Evolutionary conservation across 30 jellyfish, hydroid and myxozoan genomes (phyloP), one percentile per base, ranked within the genome.

Genomic region (Turritopsis dohrnii): DNA sequence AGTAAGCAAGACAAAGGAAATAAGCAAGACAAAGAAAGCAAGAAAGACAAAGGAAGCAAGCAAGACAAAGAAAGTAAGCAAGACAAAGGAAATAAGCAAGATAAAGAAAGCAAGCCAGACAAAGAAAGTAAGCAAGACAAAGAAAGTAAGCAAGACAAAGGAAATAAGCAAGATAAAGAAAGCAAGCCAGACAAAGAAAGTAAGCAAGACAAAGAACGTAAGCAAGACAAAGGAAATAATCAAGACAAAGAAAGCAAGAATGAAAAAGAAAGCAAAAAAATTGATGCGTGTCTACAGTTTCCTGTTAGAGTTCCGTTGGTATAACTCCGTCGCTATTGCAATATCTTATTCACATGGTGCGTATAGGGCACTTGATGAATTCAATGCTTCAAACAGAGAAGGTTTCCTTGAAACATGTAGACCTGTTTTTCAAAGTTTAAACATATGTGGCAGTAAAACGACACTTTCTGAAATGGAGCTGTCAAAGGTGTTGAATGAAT

Each of bases 321-420:
- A 21, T 66, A 66, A 66, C 17, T 66, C 76, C 17, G 76, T 66
- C 29, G 76, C 17, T 9, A 66, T 7, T 66, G 7, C 76, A 66
- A 66, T 66, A 7, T 66, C 29, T 66, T 66, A 66, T 26, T 66
- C 76, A 26, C 17, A 21, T 66, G 76, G 76, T 66, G 76, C 76
- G 8, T 66, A 3, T 66, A 66, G 76, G 17, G 76, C 76, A 26
- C 76, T 66, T 17, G 76, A 66, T 66, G 76, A 66, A 9, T 66
- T 3, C 76, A 66, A 66, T 17, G 17, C 76, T 1, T 66, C 76
- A 9, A 66, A 66, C 17, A 66, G 76, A 66, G 76, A 3, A 66
- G 76, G 8, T 21, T 66, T 66, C 29, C 29, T 66, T 21, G 76
- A 66, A 66, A 26, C 17, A 66, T 66, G 27, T 66, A 21, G 9